Conservation (phyloP, 2,113 vertebrate genomes). For the Felis catus region DNA sequence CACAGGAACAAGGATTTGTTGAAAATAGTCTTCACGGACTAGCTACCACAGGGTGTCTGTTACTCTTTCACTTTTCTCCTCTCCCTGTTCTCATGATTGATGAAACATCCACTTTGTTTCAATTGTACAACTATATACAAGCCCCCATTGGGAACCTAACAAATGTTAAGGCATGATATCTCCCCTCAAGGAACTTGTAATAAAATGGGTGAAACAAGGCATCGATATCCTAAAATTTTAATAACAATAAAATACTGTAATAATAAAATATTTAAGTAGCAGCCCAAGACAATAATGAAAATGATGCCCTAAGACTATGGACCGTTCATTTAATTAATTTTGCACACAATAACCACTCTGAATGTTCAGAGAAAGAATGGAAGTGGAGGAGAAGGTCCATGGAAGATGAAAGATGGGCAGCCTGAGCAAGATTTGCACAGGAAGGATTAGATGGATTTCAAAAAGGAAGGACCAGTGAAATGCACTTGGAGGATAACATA, state of each 20-base stretch:
- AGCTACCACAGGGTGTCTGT: not conserved
- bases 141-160: not conserved
- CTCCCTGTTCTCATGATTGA: not conserved
- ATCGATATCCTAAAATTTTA: conserved; percentile 47
- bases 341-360: not conserved
- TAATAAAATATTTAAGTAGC: conserved; percentile 58
- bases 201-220: conserved; percentile 50
- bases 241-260: conserved; percentile 45
- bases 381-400: not conserved
- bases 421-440: not conserved
- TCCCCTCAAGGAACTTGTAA: conserved; percentile 45
- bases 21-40: not conserved
- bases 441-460: not conserved
- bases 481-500: not conserved
- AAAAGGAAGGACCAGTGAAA: not conserved
- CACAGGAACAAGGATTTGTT: not conserved
- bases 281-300: conserved; percentile 42
- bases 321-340: conserved; percentile 8
- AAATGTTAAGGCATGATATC: conserved; percentile 24
- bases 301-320: not conserved
- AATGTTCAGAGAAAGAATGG: not conserved
- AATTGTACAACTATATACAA: not conserved
- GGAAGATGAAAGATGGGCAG: not conserved
- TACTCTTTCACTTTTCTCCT: not conserved
- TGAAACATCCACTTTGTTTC: not conserved